Base-by-base conservation (phyloP, 2,888 invertebrate species). In the Oeneis ivallda region DNA sequence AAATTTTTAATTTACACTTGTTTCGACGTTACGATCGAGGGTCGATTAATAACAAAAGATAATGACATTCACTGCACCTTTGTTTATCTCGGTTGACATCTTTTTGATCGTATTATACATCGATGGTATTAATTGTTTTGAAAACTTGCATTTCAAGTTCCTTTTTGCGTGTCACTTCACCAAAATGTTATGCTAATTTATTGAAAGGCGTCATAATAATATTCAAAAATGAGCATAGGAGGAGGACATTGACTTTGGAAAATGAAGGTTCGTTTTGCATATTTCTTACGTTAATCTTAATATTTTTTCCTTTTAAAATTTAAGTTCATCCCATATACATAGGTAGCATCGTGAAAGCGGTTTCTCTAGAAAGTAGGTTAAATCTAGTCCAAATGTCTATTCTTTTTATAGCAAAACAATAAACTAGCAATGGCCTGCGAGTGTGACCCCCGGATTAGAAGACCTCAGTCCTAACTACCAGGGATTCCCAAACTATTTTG, bases 241-340 rank as follows among this genome's bases (percentile, higher is more conserved):
- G 2, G 32, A 34, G 37, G 47, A 49, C 60, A 60, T 19, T 60
- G 60, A 60, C 60, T 49, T 60, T 50, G 60, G 19, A 50, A 52
- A 60, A 50, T 60, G 1, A 39, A 37, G 19, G 9, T 58, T 9
- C 10, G 39, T 39, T 60, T 60, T 39, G 39, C 60, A 60, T 60
- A 41, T 41, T 13, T 34, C n/a, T 34, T 37, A 4, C 9, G 13
- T 37, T 7, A 53, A 53, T 37, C 13, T 15, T 53, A 34, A 7
- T 26, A 11, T 5, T 3, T 37, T 1, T 17, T 8, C 17, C 32
- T 17, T 13, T 8, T n/a, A 34, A 17, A 54, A 39, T 39, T 17
- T 41, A 9, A 56, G 26, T n/a, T 1, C 32, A 13, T 43, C 41
- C 10, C 39, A 39, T 3, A 26, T 26, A 39, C 9, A n/a, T n/a